phyloP scores from a whole-genome alignment of 2,113 vertebrate species.

The Salvelinus alpinus region DNA sequence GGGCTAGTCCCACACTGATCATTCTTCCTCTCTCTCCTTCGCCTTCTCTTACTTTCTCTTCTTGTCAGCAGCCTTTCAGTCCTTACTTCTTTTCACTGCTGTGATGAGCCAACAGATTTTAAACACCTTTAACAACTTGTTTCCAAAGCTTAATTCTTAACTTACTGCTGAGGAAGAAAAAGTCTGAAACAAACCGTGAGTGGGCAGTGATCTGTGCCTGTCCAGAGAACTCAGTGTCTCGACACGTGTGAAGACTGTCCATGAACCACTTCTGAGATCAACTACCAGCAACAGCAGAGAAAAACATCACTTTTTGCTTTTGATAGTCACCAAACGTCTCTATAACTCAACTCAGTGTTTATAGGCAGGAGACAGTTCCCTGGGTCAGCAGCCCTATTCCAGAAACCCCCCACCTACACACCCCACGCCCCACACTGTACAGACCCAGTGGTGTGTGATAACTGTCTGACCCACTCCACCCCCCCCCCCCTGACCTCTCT shows the following conservation, averaged over 20 bases:
- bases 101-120: not conserved
- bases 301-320: conserved; percentile 59
- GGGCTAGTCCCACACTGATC: conserved; percentile 11
- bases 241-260: not conserved
- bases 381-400: conserved; percentile 62
- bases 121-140: no score
- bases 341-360: conserved; percentile 72
- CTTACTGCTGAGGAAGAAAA: not conserved
- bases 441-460: conserved; percentile 57
- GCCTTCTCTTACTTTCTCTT: conserved; percentile 33
- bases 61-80: conserved; percentile 25
- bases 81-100: conserved; percentile 25
- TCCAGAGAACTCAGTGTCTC: not conserved
- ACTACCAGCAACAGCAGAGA: not conserved
- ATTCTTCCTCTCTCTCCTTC: not conserved
- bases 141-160: no score
- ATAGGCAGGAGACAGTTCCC: conserved; percentile 66
- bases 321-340: conserved; percentile 44
- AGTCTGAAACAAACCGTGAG: conserved; percentile 7
- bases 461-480: conserved; percentile 58
- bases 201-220: not conserved
- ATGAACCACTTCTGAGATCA: not conserved
- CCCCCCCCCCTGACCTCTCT: conserved; percentile 57
- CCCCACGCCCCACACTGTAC: conserved; percentile 34
- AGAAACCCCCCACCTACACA: conserved; percentile 22